Evolutionary conservation across 2,888 invertebrate species (phyloP).

Genomic region (Meteorus colon): DNA sequence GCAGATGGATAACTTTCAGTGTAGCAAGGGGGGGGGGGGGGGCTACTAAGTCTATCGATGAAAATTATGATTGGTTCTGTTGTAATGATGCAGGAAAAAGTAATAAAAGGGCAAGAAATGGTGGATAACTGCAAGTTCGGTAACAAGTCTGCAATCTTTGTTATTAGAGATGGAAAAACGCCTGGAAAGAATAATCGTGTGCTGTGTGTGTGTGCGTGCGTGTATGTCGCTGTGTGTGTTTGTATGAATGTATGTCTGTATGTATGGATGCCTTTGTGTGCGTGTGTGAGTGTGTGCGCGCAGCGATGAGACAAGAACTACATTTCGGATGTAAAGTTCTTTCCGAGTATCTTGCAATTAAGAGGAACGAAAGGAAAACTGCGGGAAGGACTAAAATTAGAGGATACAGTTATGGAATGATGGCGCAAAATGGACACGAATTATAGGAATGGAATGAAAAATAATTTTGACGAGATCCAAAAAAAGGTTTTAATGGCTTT

Average conservation of each 20-base stretch:
- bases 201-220: background rate
- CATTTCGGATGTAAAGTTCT: slow-evolving; percentile 12
- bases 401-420: slow-evolving; percentile 15
- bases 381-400: background rate
- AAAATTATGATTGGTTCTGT: slow-evolving; percentile 22
- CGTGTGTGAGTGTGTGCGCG: slow-evolving; percentile 16
- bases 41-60: slow-evolving; percentile 42
- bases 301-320: slow-evolving; percentile 19
- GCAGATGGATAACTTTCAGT: slow-evolving; percentile 15
- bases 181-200: background rate
- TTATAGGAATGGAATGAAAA: background rate
- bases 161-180: background rate
- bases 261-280: background rate
- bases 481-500: slow-evolving; percentile 12
- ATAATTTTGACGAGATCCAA: slow-evolving; percentile 6
- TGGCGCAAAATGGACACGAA: slow-evolving; percentile 29
- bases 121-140: background rate
- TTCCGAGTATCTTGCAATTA: slow-evolving; percentile 14
- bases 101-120: background rate
- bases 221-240: background rate
- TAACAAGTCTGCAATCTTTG: background rate
- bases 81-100: background rate
- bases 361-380: slow-evolving; percentile 8
- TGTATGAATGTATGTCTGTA: background rate
- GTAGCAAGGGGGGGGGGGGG: background rate